Evolutionary conservation across 92 coral and sea anemone species (phyloP), one percentile per base, ranked within the genome.

Genomic region (Chrysogorgia sp.): DNA sequence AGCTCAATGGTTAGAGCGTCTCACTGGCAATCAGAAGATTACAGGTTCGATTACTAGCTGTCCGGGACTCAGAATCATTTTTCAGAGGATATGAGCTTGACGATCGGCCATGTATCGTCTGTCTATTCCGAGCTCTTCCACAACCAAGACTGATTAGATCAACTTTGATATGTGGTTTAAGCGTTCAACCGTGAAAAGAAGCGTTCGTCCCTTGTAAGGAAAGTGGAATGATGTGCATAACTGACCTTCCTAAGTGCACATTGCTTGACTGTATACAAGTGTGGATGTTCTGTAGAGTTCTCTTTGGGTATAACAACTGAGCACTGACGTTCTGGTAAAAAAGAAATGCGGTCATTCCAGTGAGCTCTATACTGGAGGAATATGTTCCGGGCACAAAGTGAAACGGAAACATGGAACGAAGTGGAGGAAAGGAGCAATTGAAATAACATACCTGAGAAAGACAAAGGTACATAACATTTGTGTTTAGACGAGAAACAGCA

Each of bases 401-500:
- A n/a, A n/a, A n/a, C n/a, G n/a, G 26, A 5, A 65, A 33, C 28
- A 22, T 2, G 47, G 37, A 31, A 34, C 3, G 35, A 29, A 8
- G 50, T 19, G 24, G 0, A 0, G 26, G 26, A 68, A 22, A 34
- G 20, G 6, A 34, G 13, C 7, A 32, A 4, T 3, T 5, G 29
- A 32, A 71, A 20, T 49, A 23, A 40, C 88, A 67, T 82, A 90
- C 99, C 99, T 96, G 99, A 0, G 96, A 85, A 66, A 96, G 92
- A 76, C 97, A 92, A 48, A 96, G 65, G 63, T 96, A 96, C 32
- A 96, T 75, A n/a, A 92, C 89, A 70, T 96, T 96, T 40, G 96
- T 58, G 75, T 96, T 96, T 1, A 96, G 77, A 57, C 99, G 92
- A 71, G 85, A 65, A 2, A 91, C 92, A 0, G 92, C 87, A 52